These are phyloP conservation scores for Seira musarum DNA, from an alignment of 2,888 invertebrate species.

Conservation along the genomic window DNA sequence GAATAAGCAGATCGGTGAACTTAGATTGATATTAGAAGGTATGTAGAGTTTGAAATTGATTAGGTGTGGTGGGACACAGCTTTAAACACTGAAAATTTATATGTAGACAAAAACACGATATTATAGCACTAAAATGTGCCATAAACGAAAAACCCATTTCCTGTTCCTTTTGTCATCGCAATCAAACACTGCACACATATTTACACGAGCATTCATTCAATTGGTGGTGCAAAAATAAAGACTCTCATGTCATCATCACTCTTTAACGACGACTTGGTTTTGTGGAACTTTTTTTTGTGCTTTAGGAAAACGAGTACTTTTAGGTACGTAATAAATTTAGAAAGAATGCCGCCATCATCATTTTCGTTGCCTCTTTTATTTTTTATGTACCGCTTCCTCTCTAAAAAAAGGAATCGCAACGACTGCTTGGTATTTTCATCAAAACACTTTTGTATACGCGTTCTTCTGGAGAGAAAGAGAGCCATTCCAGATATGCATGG, in stretches of 20 bases:
- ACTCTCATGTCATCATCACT: background rate
- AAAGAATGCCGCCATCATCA: constrained; percentile 12
- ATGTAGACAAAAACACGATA: too few relatives aligned
- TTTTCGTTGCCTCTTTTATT: background rate
- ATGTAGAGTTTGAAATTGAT: too few relatives aligned
- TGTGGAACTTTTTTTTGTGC: constrained; percentile 4
- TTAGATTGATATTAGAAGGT: too few relatives aligned
- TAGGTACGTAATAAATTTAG: constrained; percentile 17
- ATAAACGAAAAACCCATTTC: too few relatives aligned
- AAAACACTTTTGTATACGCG: constrained; percentile 26
- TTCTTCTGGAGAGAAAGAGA: background rate
- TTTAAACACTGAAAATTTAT: too few relatives aligned
- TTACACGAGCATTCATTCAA: background rate
- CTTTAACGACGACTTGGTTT: background rate
- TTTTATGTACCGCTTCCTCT: background rate
- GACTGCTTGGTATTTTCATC: constrained; percentile 19
- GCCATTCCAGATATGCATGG: constrained; percentile 68
- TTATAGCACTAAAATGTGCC: too few relatives aligned
- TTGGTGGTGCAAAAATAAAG: background rate
- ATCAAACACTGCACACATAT: too few relatives aligned
- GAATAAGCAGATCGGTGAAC: too few relatives aligned
- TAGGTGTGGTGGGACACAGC: too few relatives aligned
- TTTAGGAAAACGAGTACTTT: background rate
- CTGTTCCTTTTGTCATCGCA: too few relatives aligned
- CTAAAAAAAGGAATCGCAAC: constrained; percentile 7